Evolutionary conservation across 2,797 vertebrate genomes (phyloP), one percentile per base, ranked within the genome.

Genomic region (Dallia pectoralis): DNA sequence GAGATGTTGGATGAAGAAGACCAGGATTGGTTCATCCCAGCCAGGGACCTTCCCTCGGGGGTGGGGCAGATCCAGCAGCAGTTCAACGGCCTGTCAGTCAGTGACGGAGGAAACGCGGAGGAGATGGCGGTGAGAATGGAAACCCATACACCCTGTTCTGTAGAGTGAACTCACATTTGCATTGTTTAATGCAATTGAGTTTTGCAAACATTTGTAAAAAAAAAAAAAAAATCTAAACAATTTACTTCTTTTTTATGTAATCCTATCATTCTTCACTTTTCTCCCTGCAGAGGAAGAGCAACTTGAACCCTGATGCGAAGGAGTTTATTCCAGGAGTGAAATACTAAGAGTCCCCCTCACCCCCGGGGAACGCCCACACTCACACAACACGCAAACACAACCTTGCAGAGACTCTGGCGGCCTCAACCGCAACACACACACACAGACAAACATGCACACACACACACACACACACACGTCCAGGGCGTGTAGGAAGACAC

Each of bases 1-100:
- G 97, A 99, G 90, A 98, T 99, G 97, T 87, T 99, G 89, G 97
- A 99, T 67, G 97, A 99, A 75, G 97, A 99, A 81, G 97, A 99
- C 82, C 93, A 95, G 92, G 97, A 99, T 73, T 99, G 97, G 97
- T 99, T 99, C 91, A 98, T 99, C 81, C 97, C 97, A 0, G 94
- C 95, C 0, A 92, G 97, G 4, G 97, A 99, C 89, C 94, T 99
- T 62, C 96, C 96, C 69, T 95, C 96, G 86, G 95, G 93, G 14
- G 84, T 97, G 81, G 95, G 93, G 68, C 96, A 97, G 87, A 92
- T 98, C 86, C 97, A 98, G 88, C 96, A 98, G 84, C 97, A 99
- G 91, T 95, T 98, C 79, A 95, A 97, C 40, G 96, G 95, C 18
- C 92, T 98, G 83, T 93, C 95, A 0, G 87, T 97, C 80, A 92